These are phyloP conservation scores for Apeltes quadracus DNA, from an alignment of 2,113 vertebrate species.

Conservation along the genomic window DNA sequence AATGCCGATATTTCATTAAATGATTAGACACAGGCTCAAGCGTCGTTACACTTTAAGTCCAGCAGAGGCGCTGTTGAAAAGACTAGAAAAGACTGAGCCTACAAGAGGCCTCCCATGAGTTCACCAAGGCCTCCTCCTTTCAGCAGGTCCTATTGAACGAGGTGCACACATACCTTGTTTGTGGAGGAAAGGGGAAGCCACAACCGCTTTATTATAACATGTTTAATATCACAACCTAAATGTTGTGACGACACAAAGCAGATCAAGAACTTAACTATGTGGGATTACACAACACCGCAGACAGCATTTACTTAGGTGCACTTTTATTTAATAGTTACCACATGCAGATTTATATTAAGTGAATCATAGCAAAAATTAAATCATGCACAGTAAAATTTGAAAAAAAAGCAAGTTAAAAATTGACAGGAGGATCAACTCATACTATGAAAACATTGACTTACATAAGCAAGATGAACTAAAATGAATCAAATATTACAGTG, in stretches of 20 bases:
- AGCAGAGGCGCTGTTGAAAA: neutral
- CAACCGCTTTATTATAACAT: neutral
- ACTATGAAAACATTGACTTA: constrained; percentile 70
- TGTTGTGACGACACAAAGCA: neutral
- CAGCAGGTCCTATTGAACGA: neutral
- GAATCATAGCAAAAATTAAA: constrained; percentile 69
- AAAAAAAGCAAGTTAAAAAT: constrained; percentile 45
- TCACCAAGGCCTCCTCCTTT: neutral
- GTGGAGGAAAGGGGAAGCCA: neutral
- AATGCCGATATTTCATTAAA: neutral
- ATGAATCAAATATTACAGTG: constrained; percentile 72
- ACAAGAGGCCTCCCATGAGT: neutral
- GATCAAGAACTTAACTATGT: accelerated
- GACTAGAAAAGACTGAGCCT: neutral
- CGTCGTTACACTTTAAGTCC: too few species aligned
- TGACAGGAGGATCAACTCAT: constrained; percentile 68
- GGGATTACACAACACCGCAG: constrained; percentile 9
- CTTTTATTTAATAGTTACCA: constrained; percentile 82
- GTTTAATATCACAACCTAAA: neutral
- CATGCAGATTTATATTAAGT: constrained; percentile 76
- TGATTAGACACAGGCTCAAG: neutral
- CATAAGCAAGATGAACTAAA: constrained; percentile 61
- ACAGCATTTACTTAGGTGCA: constrained; percentile 50
- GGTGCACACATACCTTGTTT: neutral
- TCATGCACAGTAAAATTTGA: constrained; percentile 76